Percentiles rank a stretch among this genome's conserved stretches.
phyloP scores from a whole-genome alignment of 2,113 vertebrate genomes.

The Tetrao urogallus region DNA sequence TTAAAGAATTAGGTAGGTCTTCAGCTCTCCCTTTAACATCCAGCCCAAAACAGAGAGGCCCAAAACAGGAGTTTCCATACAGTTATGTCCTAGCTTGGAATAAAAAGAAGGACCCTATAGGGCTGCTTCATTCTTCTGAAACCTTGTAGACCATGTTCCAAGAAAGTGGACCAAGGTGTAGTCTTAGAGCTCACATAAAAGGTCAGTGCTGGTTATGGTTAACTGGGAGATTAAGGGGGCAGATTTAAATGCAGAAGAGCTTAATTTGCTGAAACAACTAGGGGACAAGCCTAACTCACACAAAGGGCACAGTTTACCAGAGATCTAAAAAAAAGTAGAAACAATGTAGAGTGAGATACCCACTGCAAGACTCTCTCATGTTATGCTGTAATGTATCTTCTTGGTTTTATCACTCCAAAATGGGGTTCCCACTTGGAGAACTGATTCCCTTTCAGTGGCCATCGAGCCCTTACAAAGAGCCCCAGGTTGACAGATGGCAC shows the following conservation, averaged over 20 bases:
- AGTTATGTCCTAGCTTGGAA: neutral
- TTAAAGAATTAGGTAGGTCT: neutral
- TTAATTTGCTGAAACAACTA: neutral
- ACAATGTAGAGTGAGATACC: neutral
- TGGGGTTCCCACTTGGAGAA: neutral
- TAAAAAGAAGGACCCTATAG: neutral
- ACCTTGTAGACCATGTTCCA: neutral
- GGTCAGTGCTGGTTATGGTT: neutral
- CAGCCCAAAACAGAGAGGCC: neutral
- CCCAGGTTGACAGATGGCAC: neutral
- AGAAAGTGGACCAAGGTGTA: neutral
- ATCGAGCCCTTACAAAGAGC: neutral
- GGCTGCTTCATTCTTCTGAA: neutral
- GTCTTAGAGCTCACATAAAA: neutral
- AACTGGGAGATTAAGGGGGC: neutral
- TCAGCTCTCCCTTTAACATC: neutral
- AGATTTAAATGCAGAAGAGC: neutral
- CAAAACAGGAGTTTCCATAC: neutral
- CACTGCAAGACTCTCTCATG: neutral
- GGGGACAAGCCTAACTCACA: neutral
- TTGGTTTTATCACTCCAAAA: neutral
- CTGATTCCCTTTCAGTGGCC: neutral
- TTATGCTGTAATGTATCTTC: neutral
- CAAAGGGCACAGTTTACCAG: neutral
- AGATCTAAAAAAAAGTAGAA: neutral